phyloP scores from a whole-genome alignment of 1,140 invertebrate species.

The Drosophila guanche region DNA sequence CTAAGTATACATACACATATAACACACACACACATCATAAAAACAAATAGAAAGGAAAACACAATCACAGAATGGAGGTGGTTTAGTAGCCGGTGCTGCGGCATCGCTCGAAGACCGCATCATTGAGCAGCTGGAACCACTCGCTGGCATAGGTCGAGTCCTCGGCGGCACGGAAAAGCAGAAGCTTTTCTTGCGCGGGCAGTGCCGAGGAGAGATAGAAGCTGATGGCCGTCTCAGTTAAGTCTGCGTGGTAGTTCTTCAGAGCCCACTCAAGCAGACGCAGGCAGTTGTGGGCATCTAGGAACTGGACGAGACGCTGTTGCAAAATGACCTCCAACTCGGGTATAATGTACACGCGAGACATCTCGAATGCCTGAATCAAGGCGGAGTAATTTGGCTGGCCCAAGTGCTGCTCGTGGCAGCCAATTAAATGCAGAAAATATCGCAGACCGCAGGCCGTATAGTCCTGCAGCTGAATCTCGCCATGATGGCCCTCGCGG shows the following conservation, averaged over 20 bases:
- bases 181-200: constrained; percentile 57
- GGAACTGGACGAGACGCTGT: constrained; percentile 59
- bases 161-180: constrained; percentile 75
- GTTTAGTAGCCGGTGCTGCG: constrained; percentile 69
- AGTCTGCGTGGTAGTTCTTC: constrained; percentile 78
- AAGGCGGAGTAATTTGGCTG: constrained; percentile 64
- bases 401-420: constrained; percentile 48
- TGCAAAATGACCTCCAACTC: constrained; percentile 68
- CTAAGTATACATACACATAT: not conserved
- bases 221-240: constrained; percentile 77
- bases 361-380: constrained; percentile 81
- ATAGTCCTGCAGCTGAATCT: constrained; percentile 73
- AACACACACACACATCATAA: constrained; percentile 16
- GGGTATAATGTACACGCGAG: constrained; percentile 79
- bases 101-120: constrained; percentile 74
- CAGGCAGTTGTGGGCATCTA: constrained; percentile 70
- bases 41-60: not conserved
- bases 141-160: constrained; percentile 72
- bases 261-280: constrained; percentile 77
- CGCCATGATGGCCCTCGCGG: constrained; percentile 73
- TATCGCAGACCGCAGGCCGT: constrained; percentile 69
- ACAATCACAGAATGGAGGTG: constrained; percentile 49
- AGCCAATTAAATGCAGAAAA: constrained; percentile 74
- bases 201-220: constrained; percentile 75
- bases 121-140: constrained; percentile 80